phyloP scores from a whole-genome alignment of 2,888 invertebrate species.

The Aelia acuminata region DNA sequence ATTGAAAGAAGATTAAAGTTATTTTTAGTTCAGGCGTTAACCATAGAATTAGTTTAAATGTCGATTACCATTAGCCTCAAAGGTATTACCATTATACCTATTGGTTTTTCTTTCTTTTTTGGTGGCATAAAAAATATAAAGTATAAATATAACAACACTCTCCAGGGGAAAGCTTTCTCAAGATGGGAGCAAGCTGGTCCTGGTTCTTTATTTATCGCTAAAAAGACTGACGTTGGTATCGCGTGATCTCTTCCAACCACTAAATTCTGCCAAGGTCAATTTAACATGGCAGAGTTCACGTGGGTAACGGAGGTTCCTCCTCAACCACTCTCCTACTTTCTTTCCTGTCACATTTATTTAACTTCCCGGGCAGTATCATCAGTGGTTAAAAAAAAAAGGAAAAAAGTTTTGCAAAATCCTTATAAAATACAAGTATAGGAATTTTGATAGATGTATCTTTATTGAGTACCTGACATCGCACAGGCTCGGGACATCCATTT shows the following conservation, averaged over 20 bases:
- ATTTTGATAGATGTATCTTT: too few relatives aligned
- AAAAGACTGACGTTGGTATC: not conserved
- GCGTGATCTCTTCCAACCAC: slow-evolving; percentile 4
- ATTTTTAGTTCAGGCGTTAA: too few relatives aligned
- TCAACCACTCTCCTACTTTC: not conserved
- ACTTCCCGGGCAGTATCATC: not conserved
- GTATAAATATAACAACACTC: not conserved
- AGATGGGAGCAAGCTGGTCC: not conserved
- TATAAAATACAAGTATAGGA: too few relatives aligned
- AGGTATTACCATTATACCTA: too few relatives aligned
- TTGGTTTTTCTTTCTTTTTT: too few relatives aligned
- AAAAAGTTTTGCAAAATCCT: too few relatives aligned
- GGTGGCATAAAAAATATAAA: too few relatives aligned
- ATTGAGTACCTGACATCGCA: too few relatives aligned
- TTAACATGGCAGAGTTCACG: not conserved
- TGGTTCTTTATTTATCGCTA: not conserved
- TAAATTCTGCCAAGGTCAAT: slow-evolving; percentile 18
- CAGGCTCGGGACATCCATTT: too few relatives aligned
- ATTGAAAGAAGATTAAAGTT: too few relatives aligned
- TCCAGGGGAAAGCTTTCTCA: not conserved
- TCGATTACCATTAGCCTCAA: too few relatives aligned
- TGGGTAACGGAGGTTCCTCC: not conserved
- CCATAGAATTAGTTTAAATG: too few relatives aligned
- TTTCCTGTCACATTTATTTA: not conserved
- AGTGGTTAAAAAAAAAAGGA: not conserved